Evolutionary conservation across 1,140 invertebrate species (phyloP).

Genomic region (Mercenaria mercenaria): DNA sequence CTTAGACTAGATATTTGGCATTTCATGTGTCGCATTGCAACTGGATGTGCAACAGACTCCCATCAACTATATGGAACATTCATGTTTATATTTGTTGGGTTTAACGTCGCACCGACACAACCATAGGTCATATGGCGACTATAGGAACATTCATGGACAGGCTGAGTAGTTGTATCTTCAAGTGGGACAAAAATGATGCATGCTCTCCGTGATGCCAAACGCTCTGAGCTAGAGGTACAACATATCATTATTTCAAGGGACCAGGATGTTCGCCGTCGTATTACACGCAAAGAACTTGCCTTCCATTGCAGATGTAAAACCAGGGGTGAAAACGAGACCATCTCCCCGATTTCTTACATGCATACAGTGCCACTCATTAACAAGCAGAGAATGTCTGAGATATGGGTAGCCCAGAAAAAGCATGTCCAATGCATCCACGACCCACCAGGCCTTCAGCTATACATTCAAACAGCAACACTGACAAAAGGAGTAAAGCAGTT

Average conservation of each 20-base stretch:
- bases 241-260: conserved; percentile 40
- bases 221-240: conserved; percentile 16
- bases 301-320: conserved; percentile 70
- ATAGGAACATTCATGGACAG: conserved; percentile 70
- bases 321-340: conserved; percentile 57
- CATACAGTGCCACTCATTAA: conserved; percentile 73
- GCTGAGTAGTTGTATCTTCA: conserved; percentile 72
- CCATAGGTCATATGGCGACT: no score
- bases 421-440: conserved; percentile 77
- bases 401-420: conserved; percentile 66
- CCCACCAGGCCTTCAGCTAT: conserved; percentile 65
- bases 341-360: conserved; percentile 52
- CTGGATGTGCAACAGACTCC: conserved; percentile 56
- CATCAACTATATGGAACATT: conserved; percentile 71
- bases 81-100: no score
- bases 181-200: conserved; percentile 65
- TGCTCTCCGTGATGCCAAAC: conserved; percentile 67
- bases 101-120: no score
- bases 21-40: conserved; percentile 72
- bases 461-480: conserved; percentile 58
- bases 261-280: conserved; percentile 4
- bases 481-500: conserved; percentile 64
- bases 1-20: conserved; percentile 72
- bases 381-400: conserved; percentile 30
- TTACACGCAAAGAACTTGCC: conserved; percentile 62